Percentiles rank a stretch among this genome's conserved stretches.
Conservation (phyloP, 2,113 vertebrate genomes). For the Melanocharis versteri region DNA sequence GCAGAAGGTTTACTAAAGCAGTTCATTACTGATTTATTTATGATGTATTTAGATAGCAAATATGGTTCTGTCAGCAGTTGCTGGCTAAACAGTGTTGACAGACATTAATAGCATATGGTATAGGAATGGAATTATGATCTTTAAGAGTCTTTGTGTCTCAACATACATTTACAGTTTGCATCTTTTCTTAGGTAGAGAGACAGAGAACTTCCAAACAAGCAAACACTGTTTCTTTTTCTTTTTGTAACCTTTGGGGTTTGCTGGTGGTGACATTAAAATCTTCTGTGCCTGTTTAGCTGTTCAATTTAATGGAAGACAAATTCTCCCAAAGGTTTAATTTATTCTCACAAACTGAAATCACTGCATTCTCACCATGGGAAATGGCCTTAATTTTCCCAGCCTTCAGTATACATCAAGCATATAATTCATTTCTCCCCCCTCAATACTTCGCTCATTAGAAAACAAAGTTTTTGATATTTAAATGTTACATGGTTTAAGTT, state of each 20-base stretch:
- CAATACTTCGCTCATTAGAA: constrained; percentile 69
- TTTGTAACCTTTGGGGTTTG: constrained; percentile 72
- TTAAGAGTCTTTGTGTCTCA: constrained; percentile 70
- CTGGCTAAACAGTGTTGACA: constrained; percentile 85
- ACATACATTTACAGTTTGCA: constrained; percentile 55
- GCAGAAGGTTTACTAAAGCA: constrained; percentile 79
- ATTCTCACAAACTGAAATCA: constrained; percentile 76
- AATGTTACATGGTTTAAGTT: constrained; percentile 70
- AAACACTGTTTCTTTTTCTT: constrained; percentile 41
- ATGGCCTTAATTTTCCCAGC: constrained; percentile 75
- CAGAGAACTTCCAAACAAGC: constrained; percentile 27
- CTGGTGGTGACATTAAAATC: constrained; percentile 72
- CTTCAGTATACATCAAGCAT: constrained; percentile 76
- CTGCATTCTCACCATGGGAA: constrained; percentile 74
- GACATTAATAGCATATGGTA: constrained; percentile 85
- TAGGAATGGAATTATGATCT: constrained; percentile 78
- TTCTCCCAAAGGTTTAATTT: constrained; percentile 79
- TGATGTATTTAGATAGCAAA: constrained; percentile 86
- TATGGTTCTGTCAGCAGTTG: constrained; percentile 82
- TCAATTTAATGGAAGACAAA: constrained; percentile 80
- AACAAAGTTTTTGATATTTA: constrained; percentile 77
- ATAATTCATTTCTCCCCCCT: constrained; percentile 76
- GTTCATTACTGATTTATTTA: constrained; percentile 87
- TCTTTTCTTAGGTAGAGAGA: constrained; percentile 58
- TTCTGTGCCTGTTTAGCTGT: constrained; percentile 77